Base-by-base conservation (phyloP, 2,888 invertebrate species). In the Monoplex corrugatus region DNA sequence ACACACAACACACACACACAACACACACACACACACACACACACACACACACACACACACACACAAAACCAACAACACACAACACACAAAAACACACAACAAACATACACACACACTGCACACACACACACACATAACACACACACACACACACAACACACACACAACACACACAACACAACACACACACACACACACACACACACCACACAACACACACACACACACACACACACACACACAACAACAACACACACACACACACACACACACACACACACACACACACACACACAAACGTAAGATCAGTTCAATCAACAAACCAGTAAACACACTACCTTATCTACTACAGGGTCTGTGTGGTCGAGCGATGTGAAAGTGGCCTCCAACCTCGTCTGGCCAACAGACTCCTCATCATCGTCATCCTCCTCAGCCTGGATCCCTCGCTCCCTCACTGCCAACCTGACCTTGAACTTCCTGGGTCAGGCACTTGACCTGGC, bases 401-500 rank as follows among this genome's bases (percentile, higher is more conserved):
- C 88, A 6, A 44, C 88, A 0, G 3, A 44, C 0, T 1, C 32
- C 44, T n/a, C 63, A n/a, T 40, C 86, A 8, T 86, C 86, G 32
- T 43, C 50, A 38, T 50, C 87, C 32, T 44, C 80, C n/a, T 35
- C 28, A 28, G 16, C 95, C 8, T 96, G 94, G 91, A 90, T 96
- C 13, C 96, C 96, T 1, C 91, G 96, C 82, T 95, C 95, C 28
- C 94, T 93, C 84, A 94, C 93, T 91, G 90, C 95, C 63, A 96
- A 96, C 91, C 90, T 96, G 63, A 96, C 96, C 16, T 93, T 95
- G 6, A 95, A 96, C 87, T 90, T 96, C 40, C 96, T 96, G 89
- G 99, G 99, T 0, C 98, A 98, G 95, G 98, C 98, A 0, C 97
- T 99, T 89, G 99, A 99, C 95, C 95, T 98, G 78, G 96, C 98